Conservation (phyloP, 1,140 invertebrate genomes). For the Varroa destructor region DNA sequence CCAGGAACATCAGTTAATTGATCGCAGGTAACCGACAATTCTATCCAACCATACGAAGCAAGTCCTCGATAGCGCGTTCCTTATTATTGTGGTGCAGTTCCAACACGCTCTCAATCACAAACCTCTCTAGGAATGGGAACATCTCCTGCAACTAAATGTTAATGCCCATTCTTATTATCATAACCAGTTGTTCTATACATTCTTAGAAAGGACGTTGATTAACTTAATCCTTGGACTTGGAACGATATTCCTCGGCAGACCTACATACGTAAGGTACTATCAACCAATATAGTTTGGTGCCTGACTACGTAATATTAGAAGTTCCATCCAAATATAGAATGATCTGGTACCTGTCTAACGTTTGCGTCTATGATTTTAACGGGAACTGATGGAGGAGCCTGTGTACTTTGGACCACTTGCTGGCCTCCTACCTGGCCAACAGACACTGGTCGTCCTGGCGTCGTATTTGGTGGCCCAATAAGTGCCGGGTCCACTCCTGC, state of each 20-base stretch:
- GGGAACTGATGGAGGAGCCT: slow-evolving; percentile 38
- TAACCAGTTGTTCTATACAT: slow-evolving; percentile 3
- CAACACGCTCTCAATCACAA: slow-evolving; percentile 76
- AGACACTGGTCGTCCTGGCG: slow-evolving; percentile 37
- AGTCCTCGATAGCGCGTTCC: slow-evolving; percentile 71
- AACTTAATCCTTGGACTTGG: slow-evolving; percentile 13
- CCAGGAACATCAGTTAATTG: no score
- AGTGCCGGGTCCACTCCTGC: neutral
- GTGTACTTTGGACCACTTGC: slow-evolving; percentile 27
- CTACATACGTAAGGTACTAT: slow-evolving; percentile 25
- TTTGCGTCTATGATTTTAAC: slow-evolving; percentile 53
- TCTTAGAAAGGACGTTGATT: neutral
- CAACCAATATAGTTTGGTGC: neutral
- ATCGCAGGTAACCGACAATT: no score
- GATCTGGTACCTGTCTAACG: slow-evolving; percentile 53
- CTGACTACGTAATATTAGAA: no score
- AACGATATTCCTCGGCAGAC: slow-evolving; percentile 23
- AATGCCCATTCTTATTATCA: slow-evolving; percentile 32
- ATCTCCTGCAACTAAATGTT: slow-evolving; percentile 67
- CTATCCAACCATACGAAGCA: slow-evolving; percentile 57
- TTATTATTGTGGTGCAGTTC: slow-evolving; percentile 79
- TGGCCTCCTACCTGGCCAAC: slow-evolving; percentile 49
- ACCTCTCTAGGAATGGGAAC: slow-evolving; percentile 85
- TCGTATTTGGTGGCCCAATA: slow-evolving; percentile 47
- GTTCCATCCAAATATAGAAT: neutral